A percentile compares a stretch with the other conserved stretches of the same genome.
Evolutionary conservation across 2,113 vertebrate genomes (phyloP).

Genomic region (Albula glossodonta): DNA sequence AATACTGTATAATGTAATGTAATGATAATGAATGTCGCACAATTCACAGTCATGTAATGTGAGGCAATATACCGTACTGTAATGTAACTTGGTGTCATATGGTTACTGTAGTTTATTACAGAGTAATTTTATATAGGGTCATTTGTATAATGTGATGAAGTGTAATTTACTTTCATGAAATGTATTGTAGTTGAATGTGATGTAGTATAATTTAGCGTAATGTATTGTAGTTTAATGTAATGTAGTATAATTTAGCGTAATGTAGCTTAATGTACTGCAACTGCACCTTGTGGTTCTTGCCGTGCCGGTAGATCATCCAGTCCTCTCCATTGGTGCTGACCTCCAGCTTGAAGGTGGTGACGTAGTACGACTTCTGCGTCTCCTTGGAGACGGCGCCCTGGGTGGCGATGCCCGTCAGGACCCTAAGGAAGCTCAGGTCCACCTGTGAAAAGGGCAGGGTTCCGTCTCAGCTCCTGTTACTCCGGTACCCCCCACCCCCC

Average conservation of each 20-base stretch:
- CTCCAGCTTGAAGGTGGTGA: conserved; percentile 94
- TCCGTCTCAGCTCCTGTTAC: neutral
- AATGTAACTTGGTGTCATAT: neutral
- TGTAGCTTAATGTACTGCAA: neutral
- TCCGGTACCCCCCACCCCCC: too few species aligned
- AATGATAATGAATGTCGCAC: too few species aligned
- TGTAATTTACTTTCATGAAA: neutral
- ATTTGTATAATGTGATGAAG: neutral
- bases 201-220: neutral
- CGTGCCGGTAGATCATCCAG: conserved; percentile 97
- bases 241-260: neutral
- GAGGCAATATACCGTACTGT: neutral
- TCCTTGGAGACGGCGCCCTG: conserved; percentile 94
- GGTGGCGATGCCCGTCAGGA: conserved; percentile 91
- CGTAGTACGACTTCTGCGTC: conserved; percentile 89
- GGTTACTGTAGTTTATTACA: neutral
- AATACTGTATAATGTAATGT: too few species aligned
- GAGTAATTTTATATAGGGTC: neutral
- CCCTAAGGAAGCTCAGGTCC: conserved; percentile 93
- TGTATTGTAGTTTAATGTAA: neutral
- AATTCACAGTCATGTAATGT: neutral
- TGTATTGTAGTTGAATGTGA: neutral
- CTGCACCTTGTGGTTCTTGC: conserved; percentile 95
- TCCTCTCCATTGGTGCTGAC: conserved; percentile 98
- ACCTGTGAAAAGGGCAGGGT: conserved; percentile 68